Percentiles rank a stretch among this genome's conserved stretches.
Evolutionary conservation across 2,113 vertebrate genomes (phyloP).

Genomic region (Centropus unirufus): DNA sequence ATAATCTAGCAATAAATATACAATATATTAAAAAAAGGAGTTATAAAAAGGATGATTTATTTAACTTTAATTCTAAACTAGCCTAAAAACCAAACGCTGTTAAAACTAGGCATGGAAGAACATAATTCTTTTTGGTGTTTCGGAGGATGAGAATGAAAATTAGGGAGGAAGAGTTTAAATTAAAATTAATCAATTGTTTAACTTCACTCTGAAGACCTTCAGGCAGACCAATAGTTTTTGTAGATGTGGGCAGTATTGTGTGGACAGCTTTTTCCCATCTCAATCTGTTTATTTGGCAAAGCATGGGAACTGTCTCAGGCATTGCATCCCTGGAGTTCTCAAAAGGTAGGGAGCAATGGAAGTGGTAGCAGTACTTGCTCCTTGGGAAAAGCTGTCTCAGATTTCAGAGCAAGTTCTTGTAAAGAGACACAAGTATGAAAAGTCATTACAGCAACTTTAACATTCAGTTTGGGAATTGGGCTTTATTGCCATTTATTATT

Average conservation of each 20-base stretch:
- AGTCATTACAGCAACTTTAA: background rate
- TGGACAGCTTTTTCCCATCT: background rate
- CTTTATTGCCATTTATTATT: background rate
- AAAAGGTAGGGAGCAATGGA: background rate
- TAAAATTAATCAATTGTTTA: background rate
- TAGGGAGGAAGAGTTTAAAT: background rate
- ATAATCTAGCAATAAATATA: conserved; percentile 69
- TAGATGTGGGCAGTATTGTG: background rate
- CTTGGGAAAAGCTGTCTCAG: background rate
- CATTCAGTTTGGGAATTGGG: background rate
- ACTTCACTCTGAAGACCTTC: background rate
- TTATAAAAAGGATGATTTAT: conserved; percentile 63
- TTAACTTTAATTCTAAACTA: conserved; percentile 42
- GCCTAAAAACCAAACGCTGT: background rate
- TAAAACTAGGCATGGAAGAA: background rate
- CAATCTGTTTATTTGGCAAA: background rate
- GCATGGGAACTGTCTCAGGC: background rate
- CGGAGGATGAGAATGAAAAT: background rate
- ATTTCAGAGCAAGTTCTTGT: background rate
- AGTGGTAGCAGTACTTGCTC: background rate
- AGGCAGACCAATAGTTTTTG: background rate
- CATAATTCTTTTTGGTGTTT: background rate
- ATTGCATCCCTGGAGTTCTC: background rate
- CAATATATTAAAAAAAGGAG: conserved; percentile 45
- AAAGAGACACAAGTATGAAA: background rate